Percentiles rank a stretch among this genome's conserved stretches.
Conservation (phyloP, 2,797 vertebrate genomes). For the Clarias fuscus region DNA sequence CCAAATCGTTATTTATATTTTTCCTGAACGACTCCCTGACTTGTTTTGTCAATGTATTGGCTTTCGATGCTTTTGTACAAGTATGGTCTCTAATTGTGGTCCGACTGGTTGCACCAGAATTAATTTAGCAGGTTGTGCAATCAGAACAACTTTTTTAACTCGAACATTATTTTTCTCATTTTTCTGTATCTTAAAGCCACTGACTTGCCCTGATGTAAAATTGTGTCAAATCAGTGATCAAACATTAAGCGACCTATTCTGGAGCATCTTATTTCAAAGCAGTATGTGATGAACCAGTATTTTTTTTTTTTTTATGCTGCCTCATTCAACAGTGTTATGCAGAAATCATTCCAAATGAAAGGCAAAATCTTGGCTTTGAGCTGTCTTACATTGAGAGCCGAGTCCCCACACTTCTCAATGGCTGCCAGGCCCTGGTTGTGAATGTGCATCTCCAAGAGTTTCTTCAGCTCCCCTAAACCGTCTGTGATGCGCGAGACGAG, state of each 20-base stretch:
- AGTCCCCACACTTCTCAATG: constrained; percentile 97
- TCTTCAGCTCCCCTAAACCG: constrained; percentile 96
- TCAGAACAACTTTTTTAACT: not conserved
- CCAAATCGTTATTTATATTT: not conserved
- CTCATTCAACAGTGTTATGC: not conserved
- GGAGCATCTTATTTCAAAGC: constrained; percentile 1
- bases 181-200: not conserved
- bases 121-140: not conserved
- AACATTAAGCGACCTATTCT: not conserved
- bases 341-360: not conserved
- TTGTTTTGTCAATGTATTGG: not conserved
- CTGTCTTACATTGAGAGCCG: constrained; percentile 88
- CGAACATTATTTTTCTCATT: not conserved
- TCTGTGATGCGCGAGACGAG: constrained; percentile 97
- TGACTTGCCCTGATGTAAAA: not conserved
- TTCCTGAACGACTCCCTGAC: not conserved
- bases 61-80: not conserved
- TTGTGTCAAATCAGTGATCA: not conserved
- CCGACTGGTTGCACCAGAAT: not conserved
- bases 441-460: constrained; percentile 96
- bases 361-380: not conserved
- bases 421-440: constrained; percentile 98
- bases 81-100: not conserved
- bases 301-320: not conserved
- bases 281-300: not conserved